Base-by-base conservation (phyloP, 2,888 invertebrate species). In the Drosophila engyochracea region DNA sequence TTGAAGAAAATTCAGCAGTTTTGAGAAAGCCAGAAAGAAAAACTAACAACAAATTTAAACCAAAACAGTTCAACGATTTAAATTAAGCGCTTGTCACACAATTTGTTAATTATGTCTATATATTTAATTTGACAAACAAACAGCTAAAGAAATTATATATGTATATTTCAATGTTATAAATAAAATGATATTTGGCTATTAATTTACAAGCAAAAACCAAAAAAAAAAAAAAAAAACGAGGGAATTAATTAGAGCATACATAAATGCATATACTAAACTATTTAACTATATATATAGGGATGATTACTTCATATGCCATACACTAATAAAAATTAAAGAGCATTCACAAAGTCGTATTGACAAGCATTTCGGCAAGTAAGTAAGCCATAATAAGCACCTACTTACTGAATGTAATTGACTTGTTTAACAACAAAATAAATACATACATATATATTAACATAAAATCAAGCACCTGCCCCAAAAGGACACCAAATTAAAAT, bases 51-150 rank as follows among this genome's bases (percentile, higher is more conserved):
- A 28, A 53, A 76, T 47, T 19, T 33, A 69, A 79, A 76, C 62
- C 69, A 68, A 78, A 81, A 77, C 79, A 87, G 82, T 90, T 88
- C 89, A 88, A 90, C 90, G 89, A 85, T 76, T 78, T 89, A 84
- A 81, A 84, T 85, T 87, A 87, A 88, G 90, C 80, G 88, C 88
- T 85, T 87, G 67, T 74, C 73, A 80, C 79, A 74, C 66, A 73
- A 84, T 77, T 81, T 78, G 72, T 82, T 84, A 74, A 67, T 76
- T 79, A 88, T 76, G 31, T 68, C 67, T 63, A 63, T 44, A 57
- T 70, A 41, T 67, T 74, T 64, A 67, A 64, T 54, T 75, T 64
- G 63, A 55, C 49, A 59, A 68, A 64, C 33, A 51, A 76, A 64
- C 49, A 68, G 64, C 63, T 73, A 68, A 57, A 63, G 68, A 66